Base-by-base conservation (phyloP, 2,113 vertebrate genomes). In the Montifringilla adamsi region DNA sequence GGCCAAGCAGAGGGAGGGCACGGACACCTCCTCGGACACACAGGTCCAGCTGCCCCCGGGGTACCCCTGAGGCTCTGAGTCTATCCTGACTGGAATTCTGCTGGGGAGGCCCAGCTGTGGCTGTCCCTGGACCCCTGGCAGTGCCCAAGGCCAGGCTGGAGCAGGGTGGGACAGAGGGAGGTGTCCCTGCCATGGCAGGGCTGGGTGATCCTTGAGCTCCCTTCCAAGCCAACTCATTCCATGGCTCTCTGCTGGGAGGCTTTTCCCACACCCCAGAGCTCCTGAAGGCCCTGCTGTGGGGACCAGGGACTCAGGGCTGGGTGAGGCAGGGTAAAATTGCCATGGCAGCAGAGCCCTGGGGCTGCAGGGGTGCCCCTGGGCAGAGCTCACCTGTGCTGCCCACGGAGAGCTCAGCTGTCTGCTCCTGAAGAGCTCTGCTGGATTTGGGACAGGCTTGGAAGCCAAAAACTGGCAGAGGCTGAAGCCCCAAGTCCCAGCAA, bases 11-110 rank as follows among this genome's bases (percentile, higher is more conserved):
- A 7, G 73, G 77, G 37, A 56, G 6, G 18, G 72, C 52, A 30
- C 3, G 3, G 9, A 2, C 43, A 3, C 3, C 63, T 26, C 9
- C 39, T 9, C 0, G 0, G 20, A 6, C 9, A 18, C 33, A 15
- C 27, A 8, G 12, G 8, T 30, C 17, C 62, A 5, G 30, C 44
- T 31, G 39, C n/a, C 39, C 49, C 30, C 76, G 69, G 33, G 35
- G 7, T 13, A 15, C 18, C 35, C 68, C 10, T 4, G 37, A 50
- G 33, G 47, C 39, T 47, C 44, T 3, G 27, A 47, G 33, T 33
- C 31, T 41, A 18, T 22, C 47, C 73, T 23, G 15, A 0, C 20
- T 19, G 56, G 53, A 21, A 22, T 46, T 14, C 41, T 37, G 31
- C 64, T 15, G 23, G 4, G 17, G 0, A 52, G 10, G 17, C 15